Conservation (phyloP, 1,140 invertebrate species). For the Triops cancriformis region DNA sequence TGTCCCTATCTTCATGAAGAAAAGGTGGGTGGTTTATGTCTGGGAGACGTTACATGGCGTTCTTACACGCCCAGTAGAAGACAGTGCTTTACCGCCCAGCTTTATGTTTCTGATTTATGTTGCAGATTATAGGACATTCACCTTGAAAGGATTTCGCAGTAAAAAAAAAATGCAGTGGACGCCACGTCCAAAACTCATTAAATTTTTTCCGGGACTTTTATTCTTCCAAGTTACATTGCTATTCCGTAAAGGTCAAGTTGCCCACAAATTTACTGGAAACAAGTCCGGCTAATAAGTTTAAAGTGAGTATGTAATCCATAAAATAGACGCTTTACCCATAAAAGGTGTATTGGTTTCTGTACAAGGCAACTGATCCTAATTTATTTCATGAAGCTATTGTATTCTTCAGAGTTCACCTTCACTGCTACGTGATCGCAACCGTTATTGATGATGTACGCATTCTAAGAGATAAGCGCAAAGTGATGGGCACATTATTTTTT, state of each 20-base stretch:
- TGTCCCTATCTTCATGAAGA: background rate
- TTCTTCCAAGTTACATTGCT: too few species aligned
- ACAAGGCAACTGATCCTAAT: background rate
- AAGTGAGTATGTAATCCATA: background rate
- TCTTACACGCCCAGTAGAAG: background rate
- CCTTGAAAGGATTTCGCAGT: background rate
- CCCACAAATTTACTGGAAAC: too few species aligned
- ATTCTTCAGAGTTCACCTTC: background rate
- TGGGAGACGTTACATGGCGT: background rate
- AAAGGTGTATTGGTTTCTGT: background rate
- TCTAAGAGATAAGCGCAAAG: background rate
- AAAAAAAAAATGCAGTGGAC: background rate
- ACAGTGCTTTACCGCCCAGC: background rate
- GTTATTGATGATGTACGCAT: background rate
- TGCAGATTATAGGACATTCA: background rate
- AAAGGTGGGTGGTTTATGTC: background rate
- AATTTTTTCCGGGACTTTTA: too few species aligned
- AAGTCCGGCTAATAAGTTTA: background rate
- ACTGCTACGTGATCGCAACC: background rate
- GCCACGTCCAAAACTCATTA: background rate
- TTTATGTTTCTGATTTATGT: constrained; percentile 7
- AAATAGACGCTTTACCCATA: background rate
- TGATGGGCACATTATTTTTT: background rate
- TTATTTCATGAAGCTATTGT: background rate
- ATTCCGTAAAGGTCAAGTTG: too few species aligned